Conservation (phyloP, 2,113 vertebrate species). For the Butorides virescens region DNA sequence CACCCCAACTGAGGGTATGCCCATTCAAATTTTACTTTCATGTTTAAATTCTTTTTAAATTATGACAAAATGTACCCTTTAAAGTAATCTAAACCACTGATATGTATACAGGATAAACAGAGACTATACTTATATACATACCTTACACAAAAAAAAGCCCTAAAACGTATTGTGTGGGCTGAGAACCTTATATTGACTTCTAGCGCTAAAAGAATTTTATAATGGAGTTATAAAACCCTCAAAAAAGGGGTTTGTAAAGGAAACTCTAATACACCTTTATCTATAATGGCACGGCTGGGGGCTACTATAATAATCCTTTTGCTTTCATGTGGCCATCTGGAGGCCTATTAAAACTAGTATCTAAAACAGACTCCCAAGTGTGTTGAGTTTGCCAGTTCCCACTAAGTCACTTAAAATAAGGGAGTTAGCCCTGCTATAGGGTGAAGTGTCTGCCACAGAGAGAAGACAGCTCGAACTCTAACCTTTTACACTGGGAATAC, state of each 20-base stretch:
- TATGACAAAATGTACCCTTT: background rate
- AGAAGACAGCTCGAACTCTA: slow-evolving; percentile 47
- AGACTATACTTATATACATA: background rate
- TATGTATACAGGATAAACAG: background rate
- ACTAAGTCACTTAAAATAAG: slow-evolving; percentile 75
- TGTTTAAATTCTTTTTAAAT: background rate
- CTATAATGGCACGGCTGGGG: slow-evolving; percentile 76
- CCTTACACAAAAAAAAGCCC: background rate
- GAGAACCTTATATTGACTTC: slow-evolving; percentile 62
- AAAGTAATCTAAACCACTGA: background rate
- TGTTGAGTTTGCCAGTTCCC: slow-evolving; percentile 74
- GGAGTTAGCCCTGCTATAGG: slow-evolving; percentile 55
- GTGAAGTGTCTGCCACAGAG: slow-evolving; percentile 47
- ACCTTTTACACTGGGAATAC: slow-evolving; percentile 29
- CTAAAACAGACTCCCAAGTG: slow-evolving; percentile 77
- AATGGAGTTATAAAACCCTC: slow-evolving; percentile 67
- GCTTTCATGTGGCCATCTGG: slow-evolving; percentile 83
- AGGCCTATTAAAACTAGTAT: slow-evolving; percentile 80
- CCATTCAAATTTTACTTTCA: slow-evolving; percentile 13
- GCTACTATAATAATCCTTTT: slow-evolving; percentile 79
- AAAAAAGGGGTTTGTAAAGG: slow-evolving; percentile 62
- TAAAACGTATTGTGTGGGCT: slow-evolving; percentile 51
- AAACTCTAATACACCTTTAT: slow-evolving; percentile 76
- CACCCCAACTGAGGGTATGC: background rate
- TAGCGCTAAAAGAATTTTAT: slow-evolving; percentile 53